phyloP scores from a whole-genome alignment of 2,797 vertebrate genomes.

The Lacerta agilis region DNA sequence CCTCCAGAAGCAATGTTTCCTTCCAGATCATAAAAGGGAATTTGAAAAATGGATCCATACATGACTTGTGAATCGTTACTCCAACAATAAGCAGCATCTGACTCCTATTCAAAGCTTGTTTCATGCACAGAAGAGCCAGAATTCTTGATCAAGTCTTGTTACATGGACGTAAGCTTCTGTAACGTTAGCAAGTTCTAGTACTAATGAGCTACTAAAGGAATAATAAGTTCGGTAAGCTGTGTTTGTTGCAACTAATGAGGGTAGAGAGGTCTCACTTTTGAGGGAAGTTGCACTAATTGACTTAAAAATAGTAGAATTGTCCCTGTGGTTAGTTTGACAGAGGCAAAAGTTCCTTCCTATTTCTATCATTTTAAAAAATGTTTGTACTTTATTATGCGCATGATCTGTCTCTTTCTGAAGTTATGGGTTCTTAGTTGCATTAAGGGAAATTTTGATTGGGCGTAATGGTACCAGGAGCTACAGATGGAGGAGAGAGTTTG shows the following conservation, averaged over 20 bases:
- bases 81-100: not conserved
- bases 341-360: conserved; percentile 52
- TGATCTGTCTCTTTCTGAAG: conserved; percentile 47
- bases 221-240: conserved; percentile 65
- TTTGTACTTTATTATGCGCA: conserved; percentile 41
- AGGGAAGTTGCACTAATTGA: conserved; percentile 66
- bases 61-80: not conserved
- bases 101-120: not conserved
- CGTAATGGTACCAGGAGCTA: not conserved
- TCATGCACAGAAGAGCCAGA: not conserved
- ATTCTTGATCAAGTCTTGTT: conserved; percentile 36
- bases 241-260: conserved; percentile 67
- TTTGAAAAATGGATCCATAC: not conserved
- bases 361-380: conserved; percentile 55
- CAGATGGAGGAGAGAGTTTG: no score
- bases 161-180: conserved; percentile 56
- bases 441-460: conserved; percentile 42
- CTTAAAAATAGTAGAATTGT: conserved; percentile 68
- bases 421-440: conserved; percentile 37
- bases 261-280: conserved; percentile 46
- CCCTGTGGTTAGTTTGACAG: conserved; percentile 53
- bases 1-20: not conserved
- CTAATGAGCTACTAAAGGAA: conserved; percentile 71
- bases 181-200: conserved; percentile 53
- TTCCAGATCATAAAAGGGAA: rapidly evolving